phyloP scores from a whole-genome alignment of 1,140 invertebrate genomes.

The Trichomalopsis sarcophagae region DNA sequence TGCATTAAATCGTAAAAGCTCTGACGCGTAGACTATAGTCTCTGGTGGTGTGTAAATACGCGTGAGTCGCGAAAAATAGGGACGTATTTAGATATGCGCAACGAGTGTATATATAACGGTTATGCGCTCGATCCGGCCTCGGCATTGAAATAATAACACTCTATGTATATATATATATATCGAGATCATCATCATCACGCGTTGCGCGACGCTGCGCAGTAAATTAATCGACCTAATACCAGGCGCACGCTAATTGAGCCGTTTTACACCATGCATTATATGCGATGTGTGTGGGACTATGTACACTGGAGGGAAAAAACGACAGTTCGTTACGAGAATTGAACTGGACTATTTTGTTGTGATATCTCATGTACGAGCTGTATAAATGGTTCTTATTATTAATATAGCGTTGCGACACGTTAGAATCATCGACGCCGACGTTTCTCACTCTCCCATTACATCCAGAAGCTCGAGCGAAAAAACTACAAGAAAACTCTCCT shows the following conservation, averaged over 20 bases:
- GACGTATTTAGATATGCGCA: not conserved
- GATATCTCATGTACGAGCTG: not conserved
- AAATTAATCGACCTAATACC: conserved; percentile 10
- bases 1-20: too few species aligned
- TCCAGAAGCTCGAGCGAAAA: too few species aligned
- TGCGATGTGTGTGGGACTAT: not conserved
- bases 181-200: not conserved
- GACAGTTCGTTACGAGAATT: too few species aligned
- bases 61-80: not conserved
- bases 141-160: not conserved
- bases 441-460: not conserved
- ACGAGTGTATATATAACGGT: not conserved
- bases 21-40: too few species aligned
- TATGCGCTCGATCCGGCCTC: not conserved
- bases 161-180: too few species aligned
- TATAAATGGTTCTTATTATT: not conserved
- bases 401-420: not conserved
- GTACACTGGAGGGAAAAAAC: too few species aligned
- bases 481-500: too few species aligned
- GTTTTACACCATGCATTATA: not conserved
- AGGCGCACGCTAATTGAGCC: not conserved
- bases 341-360: not conserved
- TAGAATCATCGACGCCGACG: not conserved
- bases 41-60: too few species aligned
- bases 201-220: not conserved